Evolutionary conservation across 2,888 invertebrate species (phyloP).

Genomic region (Ypsolopha sequella): DNA sequence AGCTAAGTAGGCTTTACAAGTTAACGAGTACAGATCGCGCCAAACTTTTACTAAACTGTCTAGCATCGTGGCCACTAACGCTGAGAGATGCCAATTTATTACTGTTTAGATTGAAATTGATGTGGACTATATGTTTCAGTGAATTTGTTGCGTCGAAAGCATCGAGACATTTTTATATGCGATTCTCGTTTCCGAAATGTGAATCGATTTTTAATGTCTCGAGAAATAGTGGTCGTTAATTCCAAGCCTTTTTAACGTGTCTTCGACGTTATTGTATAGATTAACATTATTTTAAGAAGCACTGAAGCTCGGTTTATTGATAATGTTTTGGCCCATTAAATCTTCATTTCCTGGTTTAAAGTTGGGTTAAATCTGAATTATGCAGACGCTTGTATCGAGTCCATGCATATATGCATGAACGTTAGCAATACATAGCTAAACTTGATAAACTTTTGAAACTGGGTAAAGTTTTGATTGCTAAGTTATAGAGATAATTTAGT

Average conservation of each 20-base stretch:
- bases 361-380: too few relatives aligned
- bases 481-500: too few relatives aligned
- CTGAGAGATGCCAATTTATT: slow-evolving; percentile 68
- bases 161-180: slow-evolving; percentile 44
- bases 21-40: too few relatives aligned
- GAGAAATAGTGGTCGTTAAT: not conserved
- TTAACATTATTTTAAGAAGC: not conserved
- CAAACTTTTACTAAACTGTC: slow-evolving; percentile 67
- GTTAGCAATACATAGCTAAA: too few relatives aligned
- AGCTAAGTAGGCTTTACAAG: slow-evolving; percentile 52
- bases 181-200: slow-evolving; percentile 39
- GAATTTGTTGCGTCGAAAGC: slow-evolving; percentile 64
- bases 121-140: slow-evolving; percentile 60
- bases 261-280: not conserved
- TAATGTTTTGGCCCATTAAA: too few relatives aligned
- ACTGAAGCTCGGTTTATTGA: not conserved
- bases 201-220: slow-evolving; percentile 48
- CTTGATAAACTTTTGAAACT: too few relatives aligned
- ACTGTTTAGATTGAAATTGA: slow-evolving; percentile 68
- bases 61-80: slow-evolving; percentile 35
- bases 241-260: not conserved
- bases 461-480: too few relatives aligned
- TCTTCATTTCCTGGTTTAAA: too few relatives aligned
- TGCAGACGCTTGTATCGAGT: too few relatives aligned
- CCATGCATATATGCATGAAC: too few relatives aligned